These are phyloP conservation scores for Platysternon megacephalum DNA, from an alignment of 2,113 vertebrate species.

Conservation along the genomic window DNA sequence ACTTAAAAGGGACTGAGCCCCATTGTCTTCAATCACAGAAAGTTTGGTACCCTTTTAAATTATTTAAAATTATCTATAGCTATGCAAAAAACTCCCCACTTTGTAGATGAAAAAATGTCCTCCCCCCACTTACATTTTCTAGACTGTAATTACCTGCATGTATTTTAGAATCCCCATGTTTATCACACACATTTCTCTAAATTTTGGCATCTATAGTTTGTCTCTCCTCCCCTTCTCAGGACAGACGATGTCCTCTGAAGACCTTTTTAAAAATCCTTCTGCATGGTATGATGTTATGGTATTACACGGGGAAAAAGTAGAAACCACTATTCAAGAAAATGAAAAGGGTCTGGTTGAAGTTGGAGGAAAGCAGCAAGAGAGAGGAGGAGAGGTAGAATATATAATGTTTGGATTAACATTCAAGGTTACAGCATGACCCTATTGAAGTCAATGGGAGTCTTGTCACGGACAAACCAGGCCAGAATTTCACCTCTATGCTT, in stretches of 20 bases:
- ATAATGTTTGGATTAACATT: neutral
- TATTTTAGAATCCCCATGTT: neutral
- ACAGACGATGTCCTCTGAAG: neutral
- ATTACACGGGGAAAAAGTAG: neutral
- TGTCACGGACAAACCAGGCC: neutral
- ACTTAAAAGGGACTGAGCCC: neutral
- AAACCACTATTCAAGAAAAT: neutral
- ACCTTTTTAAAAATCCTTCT: accelerated
- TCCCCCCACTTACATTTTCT: too few species aligned
- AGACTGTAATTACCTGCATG: neutral
- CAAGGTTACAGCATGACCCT: neutral
- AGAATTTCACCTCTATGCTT: neutral
- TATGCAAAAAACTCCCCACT: neutral
- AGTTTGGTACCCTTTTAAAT: neutral
- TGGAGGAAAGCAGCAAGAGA: too few species aligned
- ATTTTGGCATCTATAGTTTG: neutral
- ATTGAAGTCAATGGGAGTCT: neutral
- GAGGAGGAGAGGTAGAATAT: neutral
- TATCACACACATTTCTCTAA: neutral
- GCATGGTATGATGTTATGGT: neutral
- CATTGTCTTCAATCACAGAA: neutral
- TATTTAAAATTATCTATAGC: neutral
- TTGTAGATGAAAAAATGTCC: too few species aligned
- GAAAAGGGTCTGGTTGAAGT: neutral
- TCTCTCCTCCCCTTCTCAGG: neutral